Conservation (phyloP, 2,888 invertebrate genomes). For the Hemicrepidius hirtus region DNA sequence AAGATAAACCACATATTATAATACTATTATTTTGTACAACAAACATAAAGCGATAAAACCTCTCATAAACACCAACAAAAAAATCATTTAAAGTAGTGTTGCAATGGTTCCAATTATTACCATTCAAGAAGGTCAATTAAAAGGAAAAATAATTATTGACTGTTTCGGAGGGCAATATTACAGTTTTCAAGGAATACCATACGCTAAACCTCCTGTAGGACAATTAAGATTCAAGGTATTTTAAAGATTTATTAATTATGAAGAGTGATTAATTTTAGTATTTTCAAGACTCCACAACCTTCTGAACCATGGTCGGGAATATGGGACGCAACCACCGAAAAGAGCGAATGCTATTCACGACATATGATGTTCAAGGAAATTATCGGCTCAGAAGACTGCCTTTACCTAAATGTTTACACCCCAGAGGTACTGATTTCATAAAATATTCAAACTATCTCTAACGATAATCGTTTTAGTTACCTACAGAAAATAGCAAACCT, state of each 20-base stretch:
- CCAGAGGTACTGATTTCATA: constrained; percentile 33
- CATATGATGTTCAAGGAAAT: constrained; percentile 50
- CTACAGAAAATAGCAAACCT: constrained; percentile 9
- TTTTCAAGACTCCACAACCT: constrained; percentile 65
- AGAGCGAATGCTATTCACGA: constrained; percentile 57
- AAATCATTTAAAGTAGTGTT: too few species aligned
- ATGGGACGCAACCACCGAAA: constrained; percentile 65
- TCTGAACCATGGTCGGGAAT: constrained; percentile 67
- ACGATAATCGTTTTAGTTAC: constrained; percentile 41
- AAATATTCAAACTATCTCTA: background rate
- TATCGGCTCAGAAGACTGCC: constrained; percentile 59
- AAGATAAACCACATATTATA: background rate
- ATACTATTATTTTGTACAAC: background rate
- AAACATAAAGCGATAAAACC: background rate
- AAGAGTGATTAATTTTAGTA: too few species aligned
- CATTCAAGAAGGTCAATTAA: constrained; percentile 62
- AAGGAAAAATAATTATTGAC: constrained; percentile 61
- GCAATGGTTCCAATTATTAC: constrained; percentile 25
- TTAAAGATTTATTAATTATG: too few species aligned
- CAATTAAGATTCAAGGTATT: too few species aligned
- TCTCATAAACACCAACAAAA: background rate
- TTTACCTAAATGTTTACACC: constrained; percentile 61
- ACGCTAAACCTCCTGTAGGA: constrained; percentile 68
- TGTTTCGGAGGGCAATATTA: constrained; percentile 61
- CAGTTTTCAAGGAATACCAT: constrained; percentile 69